These are phyloP conservation scores for Lamellibrachia columna DNA, from an alignment of 2,888 invertebrate species.

Conservation along the genomic window DNA sequence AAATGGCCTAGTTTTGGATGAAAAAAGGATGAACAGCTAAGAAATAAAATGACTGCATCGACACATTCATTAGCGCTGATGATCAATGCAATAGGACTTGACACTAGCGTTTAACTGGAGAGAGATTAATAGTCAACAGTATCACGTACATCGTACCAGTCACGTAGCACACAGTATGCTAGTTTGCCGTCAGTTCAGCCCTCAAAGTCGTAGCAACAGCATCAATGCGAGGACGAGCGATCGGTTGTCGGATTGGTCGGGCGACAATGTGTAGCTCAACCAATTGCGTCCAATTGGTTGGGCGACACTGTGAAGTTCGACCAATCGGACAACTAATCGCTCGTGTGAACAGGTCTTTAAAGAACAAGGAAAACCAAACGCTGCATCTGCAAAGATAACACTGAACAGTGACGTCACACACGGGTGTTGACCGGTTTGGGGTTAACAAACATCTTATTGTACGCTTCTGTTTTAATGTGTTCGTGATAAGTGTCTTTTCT, in stretches of 20 bases:
- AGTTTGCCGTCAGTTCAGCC: neutral
- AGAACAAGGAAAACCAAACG: neutral
- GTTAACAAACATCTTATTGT: neutral
- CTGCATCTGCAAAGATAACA: neutral
- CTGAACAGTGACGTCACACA: neutral
- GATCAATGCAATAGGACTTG: neutral
- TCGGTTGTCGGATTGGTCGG: no score
- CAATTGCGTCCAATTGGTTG: no score
- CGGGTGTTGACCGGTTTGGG: neutral
- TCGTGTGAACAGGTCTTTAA: neutral
- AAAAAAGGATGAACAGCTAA: neutral
- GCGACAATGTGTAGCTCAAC: no score
- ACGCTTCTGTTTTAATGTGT: neutral
- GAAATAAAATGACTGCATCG: neutral
- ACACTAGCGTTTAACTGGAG: neutral
- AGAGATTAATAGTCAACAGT: neutral
- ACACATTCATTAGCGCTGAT: neutral
- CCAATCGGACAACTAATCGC: no score
- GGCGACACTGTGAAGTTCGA: no score
- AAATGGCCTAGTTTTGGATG: neutral
- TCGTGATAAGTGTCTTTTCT: neutral
- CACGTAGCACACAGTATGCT: neutral
- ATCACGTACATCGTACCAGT: neutral
- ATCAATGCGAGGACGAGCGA: neutral
- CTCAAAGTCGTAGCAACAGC: slow-evolving; percentile 6